Conservation (phyloP, 92 coral and sea anemone species). For the Palythoa grandiflora region DNA sequence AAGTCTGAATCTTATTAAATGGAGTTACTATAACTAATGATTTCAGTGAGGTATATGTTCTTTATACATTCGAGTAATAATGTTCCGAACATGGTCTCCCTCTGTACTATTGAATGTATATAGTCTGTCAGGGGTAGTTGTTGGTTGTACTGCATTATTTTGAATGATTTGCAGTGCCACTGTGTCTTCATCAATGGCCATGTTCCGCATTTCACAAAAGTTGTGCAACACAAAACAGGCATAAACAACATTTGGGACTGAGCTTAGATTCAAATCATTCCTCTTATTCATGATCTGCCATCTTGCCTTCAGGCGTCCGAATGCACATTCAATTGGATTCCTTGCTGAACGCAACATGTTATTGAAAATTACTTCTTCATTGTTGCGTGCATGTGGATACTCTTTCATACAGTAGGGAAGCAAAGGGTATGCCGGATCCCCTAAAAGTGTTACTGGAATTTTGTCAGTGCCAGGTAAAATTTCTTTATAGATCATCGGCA, state of each 20-base stretch:
- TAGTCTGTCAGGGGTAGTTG: constrained; percentile 55
- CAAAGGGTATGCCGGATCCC: constrained; percentile 29
- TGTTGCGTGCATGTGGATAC: constrained; percentile 43
- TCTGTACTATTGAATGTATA: constrained; percentile 62
- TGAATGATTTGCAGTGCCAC: constrained; percentile 21
- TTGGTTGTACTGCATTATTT: constrained; percentile 46
- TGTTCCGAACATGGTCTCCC: constrained; percentile 57
- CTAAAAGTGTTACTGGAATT: constrained; percentile 29
- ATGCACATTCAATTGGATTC: constrained; percentile 60
- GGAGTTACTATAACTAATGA: constrained; percentile 8
- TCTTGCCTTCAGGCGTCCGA: constrained; percentile 54
- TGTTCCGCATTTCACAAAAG: constrained; percentile 62
- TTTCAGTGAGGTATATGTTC: constrained; percentile 29
- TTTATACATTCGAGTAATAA: constrained; percentile 46
- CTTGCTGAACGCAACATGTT: constrained; percentile 35
- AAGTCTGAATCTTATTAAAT: background rate
- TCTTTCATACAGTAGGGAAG: constrained; percentile 46
- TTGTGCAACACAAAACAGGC: constrained; percentile 70
- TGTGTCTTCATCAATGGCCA: constrained; percentile 44
- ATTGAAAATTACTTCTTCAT: constrained; percentile 51
- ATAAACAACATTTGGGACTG: constrained; percentile 20
- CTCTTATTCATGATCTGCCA: constrained; percentile 58
- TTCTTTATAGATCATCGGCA: constrained; percentile 37
- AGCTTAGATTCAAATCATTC: constrained; percentile 29
- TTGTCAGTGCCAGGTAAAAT: constrained; percentile 47